phyloP scores from a whole-genome alignment of 2,888 invertebrate species.

The Yponomeuta sedellus region DNA sequence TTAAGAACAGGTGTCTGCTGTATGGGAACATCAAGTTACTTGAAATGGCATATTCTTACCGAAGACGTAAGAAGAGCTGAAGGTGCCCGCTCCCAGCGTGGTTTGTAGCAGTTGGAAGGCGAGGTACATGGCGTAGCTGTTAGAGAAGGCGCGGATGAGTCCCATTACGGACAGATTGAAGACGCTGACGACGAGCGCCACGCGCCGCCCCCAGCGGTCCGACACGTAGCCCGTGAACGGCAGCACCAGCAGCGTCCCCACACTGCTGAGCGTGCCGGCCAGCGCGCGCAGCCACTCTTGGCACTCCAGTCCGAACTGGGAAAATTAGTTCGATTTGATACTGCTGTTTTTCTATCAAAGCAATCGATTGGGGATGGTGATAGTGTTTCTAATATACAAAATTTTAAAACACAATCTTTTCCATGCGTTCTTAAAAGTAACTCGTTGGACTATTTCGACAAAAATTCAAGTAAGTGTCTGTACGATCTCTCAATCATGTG shows the following conservation, averaged over 20 bases:
- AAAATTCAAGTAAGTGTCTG: too few relatives aligned
- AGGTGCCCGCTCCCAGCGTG: slow-evolving; percentile 69
- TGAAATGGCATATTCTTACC: slow-evolving; percentile 31
- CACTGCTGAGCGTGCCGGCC: slow-evolving; percentile 82
- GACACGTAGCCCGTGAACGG: slow-evolving; percentile 82
- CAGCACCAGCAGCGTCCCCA: slow-evolving; percentile 81
- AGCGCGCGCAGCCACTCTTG: slow-evolving; percentile 82
- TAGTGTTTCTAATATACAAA: too few relatives aligned
- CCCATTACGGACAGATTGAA: slow-evolving; percentile 64
- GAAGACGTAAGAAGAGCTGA: slow-evolving; percentile 65
- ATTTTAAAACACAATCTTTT: too few relatives aligned
- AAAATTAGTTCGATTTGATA: too few relatives aligned
- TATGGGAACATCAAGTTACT: too few relatives aligned
- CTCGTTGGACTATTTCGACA: too few relatives aligned
- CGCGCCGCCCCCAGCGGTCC: slow-evolving; percentile 77
- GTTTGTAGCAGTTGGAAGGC: slow-evolving; percentile 71
- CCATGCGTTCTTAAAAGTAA: too few relatives aligned
- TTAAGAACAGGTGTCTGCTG: too few relatives aligned
- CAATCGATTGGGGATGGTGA: too few relatives aligned
- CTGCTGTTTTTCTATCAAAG: too few relatives aligned
- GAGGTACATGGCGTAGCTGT: slow-evolving; percentile 73
- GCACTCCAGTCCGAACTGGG: slow-evolving; percentile 79
- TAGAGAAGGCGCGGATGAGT: slow-evolving; percentile 71
- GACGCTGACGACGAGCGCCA: slow-evolving; percentile 64
- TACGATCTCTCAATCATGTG: too few relatives aligned